Evolutionary conservation across 92 coral and sea anemone species (phyloP).

Genomic region (Zoanthus solanderi): DNA sequence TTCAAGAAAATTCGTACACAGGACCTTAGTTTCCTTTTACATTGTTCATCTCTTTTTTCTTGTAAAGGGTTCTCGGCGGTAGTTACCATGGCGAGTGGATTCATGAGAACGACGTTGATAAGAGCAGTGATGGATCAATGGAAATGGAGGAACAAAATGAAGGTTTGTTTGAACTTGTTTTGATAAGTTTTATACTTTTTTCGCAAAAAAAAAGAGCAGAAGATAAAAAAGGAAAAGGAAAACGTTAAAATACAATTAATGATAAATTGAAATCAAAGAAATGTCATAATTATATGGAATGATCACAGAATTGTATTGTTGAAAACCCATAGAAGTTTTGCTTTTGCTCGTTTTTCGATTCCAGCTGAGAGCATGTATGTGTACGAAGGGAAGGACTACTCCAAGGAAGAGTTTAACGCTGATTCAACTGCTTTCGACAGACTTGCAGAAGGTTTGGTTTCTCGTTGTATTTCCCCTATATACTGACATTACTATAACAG

Average conservation of each 20-base stretch:
- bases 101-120: constrained; percentile 47
- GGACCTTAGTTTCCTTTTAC: background rate
- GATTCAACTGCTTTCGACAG: constrained; percentile 85
- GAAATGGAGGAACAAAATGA: constrained; percentile 51
- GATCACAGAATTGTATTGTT: background rate
- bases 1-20: too few species aligned
- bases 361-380: constrained; percentile 84
- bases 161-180: constrained; percentile 4
- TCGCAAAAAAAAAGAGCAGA: background rate
- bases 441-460: constrained; percentile 75
- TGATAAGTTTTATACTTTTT: background rate
- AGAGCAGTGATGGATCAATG: constrained; percentile 35
- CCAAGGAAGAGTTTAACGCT: constrained; percentile 70
- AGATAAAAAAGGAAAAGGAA: background rate
- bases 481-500: background rate
- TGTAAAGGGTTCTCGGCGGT: constrained; percentile 78
- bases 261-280: too few species aligned
- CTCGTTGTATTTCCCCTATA: background rate
- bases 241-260: background rate
- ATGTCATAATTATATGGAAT: too few species aligned
- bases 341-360: background rate
- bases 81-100: constrained; percentile 80
- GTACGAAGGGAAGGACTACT: constrained; percentile 91
- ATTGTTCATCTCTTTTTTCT: background rate
- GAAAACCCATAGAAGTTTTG: background rate